Conservation (phyloP, 30 jellyfish, hydroid and myxozoan species). For the Chrysaora quinquecirrha region DNA sequence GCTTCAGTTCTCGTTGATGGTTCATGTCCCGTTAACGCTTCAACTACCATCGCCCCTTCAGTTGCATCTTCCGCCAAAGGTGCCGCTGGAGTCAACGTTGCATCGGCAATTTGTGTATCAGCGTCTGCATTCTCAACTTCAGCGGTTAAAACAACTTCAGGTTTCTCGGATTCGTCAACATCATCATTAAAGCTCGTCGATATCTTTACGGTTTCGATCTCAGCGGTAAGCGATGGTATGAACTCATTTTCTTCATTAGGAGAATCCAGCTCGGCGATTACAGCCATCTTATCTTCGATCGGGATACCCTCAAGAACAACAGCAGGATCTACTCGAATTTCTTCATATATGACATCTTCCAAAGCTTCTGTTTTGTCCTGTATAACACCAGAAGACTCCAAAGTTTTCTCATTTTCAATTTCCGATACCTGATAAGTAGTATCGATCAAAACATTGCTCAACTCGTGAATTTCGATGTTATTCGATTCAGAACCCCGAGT, state of each 20-base stretch:
- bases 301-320: neutral
- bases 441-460: neutral
- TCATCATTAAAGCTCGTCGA: neutral
- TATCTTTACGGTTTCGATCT: neutral
- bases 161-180: too few species aligned
- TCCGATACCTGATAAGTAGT: neutral
- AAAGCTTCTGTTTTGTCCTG: neutral
- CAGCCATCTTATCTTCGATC: neutral
- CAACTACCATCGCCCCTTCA: too few species aligned
- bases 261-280: neutral
- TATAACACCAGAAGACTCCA: neutral
- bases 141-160: too few species aligned
- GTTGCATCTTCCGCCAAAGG: too few species aligned
- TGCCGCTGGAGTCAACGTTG: too few species aligned
- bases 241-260: neutral
- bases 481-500: neutral
- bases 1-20: too few species aligned
- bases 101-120: too few species aligned
- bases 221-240: constrained; percentile 1
- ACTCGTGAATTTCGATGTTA: neutral
- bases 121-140: too few species aligned
- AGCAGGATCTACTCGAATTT: neutral
- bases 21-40: too few species aligned
- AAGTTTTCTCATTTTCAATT: neutral
- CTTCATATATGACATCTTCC: neutral